Evolutionary conservation across 2,113 vertebrate genomes (phyloP), one percentile per base, ranked within the genome.

Genomic region (Calyptommatus sinebrachiatus): DNA sequence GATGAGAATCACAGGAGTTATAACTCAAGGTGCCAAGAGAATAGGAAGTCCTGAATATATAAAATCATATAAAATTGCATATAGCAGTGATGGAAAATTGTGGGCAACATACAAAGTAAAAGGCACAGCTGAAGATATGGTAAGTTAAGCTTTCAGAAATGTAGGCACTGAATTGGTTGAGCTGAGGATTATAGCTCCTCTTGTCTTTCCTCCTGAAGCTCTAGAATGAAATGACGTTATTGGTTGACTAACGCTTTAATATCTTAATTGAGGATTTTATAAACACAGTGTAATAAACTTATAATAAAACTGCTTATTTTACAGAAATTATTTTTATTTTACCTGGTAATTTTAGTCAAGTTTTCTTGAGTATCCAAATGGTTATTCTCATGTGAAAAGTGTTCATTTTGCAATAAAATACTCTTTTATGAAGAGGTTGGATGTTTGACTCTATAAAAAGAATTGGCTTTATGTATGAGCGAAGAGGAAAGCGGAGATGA

Each of bases 51-150:
- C 97, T 31, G 98, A 99, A 92, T 99, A 99, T 7, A 95, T 99
- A 79, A 99, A 99, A 95, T 99, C 98, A 41, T 99, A 99, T 91
- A 99, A 99, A 96, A 97, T 99, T 85, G 98, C 98, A 62, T 97
- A 97, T 85, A 99, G 98, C 72, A 96, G 97, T 80, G 97, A 99
- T 69, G 97, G 98, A 61, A 99, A 99, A 92, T 96, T 94, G 0
- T 99, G 98, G 98, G 91, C 92, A 87, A 98, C 97, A 71, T 98
- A 98, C 91, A 99, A 97, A 97, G 96, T 96, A 85, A 99, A 98
- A 95, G 96, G 97, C 92, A 97, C 96, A 84, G 96, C 91, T 81
- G 97, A 97, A 84, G 98, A 99, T 85, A 96, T 96, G 97, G 98
- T 99, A 95, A 97, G 96, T 81, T 48, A 48, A 16, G 69, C 35